Conservation (phyloP, 2,888 invertebrate species). For the Drosophila pseudotakahashii region DNA sequence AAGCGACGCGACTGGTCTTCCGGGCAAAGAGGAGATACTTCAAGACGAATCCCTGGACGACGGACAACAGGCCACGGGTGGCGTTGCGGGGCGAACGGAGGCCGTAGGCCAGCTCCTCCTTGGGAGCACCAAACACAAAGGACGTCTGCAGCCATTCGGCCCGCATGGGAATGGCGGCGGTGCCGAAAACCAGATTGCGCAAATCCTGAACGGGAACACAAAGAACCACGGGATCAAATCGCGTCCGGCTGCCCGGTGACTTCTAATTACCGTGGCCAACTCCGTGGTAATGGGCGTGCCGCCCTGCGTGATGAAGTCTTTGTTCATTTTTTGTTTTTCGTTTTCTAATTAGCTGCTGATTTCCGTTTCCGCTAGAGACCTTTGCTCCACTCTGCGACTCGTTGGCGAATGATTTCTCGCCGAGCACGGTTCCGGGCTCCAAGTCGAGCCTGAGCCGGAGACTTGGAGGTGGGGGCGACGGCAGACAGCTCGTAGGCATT, state of each 20-base stretch:
- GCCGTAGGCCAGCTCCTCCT: slow-evolving; percentile 86
- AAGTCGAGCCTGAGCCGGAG: slow-evolving; percentile 35
- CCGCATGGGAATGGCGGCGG: slow-evolving; percentile 88
- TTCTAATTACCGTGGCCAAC: slow-evolving; percentile 86
- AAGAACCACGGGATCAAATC: slow-evolving; percentile 1
- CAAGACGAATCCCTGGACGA: slow-evolving; percentile 89
- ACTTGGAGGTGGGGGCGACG: slow-evolving; percentile 17
- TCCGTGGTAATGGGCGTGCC: slow-evolving; percentile 88
- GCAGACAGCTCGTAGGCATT: slow-evolving; percentile 58
- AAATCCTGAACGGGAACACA: slow-evolving; percentile 85
- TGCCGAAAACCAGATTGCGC: slow-evolving; percentile 88
- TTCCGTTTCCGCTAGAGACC: slow-evolving; percentile 69
- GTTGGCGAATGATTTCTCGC: slow-evolving; percentile 58
- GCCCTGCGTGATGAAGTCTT: slow-evolving; percentile 84
- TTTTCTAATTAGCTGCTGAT: slow-evolving; percentile 57
- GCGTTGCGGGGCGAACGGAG: slow-evolving; percentile 88
- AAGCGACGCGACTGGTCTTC: slow-evolving; percentile 53
- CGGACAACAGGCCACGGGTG: slow-evolving; percentile 87
- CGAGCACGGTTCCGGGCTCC: slow-evolving; percentile 29
- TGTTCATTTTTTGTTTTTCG: slow-evolving; percentile 66
- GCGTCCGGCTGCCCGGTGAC: neutral
- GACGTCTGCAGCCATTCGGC: slow-evolving; percentile 90
- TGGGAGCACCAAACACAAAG: slow-evolving; percentile 87
- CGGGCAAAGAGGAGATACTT: slow-evolving; percentile 88
- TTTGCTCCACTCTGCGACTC: slow-evolving; percentile 66